Conservation (phyloP, 2,113 vertebrate genomes). For the Acrocephalus kingi region DNA sequence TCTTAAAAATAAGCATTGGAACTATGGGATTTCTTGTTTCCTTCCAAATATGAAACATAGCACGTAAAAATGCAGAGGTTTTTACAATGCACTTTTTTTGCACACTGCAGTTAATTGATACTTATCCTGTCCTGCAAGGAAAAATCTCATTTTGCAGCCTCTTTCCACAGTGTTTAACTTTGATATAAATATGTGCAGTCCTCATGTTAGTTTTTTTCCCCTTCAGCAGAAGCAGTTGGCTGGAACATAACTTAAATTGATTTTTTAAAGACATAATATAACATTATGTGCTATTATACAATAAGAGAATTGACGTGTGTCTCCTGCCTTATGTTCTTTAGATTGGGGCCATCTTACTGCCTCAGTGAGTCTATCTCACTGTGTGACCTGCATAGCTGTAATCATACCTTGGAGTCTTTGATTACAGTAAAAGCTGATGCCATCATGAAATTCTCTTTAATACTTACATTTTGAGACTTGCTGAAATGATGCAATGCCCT, state of each 20-base stretch:
- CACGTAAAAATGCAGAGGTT: not conserved
- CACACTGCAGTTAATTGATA: not conserved
- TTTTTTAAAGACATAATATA: not conserved
- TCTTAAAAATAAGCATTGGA: not conserved
- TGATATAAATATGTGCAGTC: not conserved
- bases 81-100: not conserved
- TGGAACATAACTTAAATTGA: constrained; percentile 57
- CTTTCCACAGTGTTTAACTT: constrained; percentile 5
- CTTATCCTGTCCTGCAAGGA: not conserved
- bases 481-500: constrained; percentile 71
- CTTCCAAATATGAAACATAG: not conserved
- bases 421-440: constrained; percentile 74
- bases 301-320: not conserved
- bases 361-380: not conserved
- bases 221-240: constrained; percentile 59
- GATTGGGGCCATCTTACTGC: constrained; percentile 55
- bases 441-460: constrained; percentile 66
- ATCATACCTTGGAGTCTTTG: constrained; percentile 39
- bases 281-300: not conserved
- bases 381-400: not conserved
- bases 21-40: not conserved
- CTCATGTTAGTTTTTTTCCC: not conserved
- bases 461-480: constrained; percentile 60
- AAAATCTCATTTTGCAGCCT: constrained; percentile 21
- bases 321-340: not conserved